Evolutionary conservation across 2,113 vertebrate genomes (phyloP).

Genomic region (Uria lomvia): DNA sequence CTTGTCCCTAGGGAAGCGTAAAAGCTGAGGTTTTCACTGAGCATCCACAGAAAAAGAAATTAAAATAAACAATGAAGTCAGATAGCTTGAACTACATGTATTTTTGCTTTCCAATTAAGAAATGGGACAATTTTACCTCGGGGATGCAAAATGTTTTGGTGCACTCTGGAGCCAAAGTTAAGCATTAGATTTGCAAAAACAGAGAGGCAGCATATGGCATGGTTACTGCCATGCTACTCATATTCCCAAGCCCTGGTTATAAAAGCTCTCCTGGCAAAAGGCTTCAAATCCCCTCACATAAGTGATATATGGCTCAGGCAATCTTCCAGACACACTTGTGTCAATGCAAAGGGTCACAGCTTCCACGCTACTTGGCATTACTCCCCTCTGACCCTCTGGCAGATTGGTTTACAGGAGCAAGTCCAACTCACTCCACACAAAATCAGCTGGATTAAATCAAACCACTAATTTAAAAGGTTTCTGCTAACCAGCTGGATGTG

Average conservation of each 20-base stretch:
- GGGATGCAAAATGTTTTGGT: background rate
- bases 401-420: background rate
- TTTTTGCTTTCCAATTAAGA: background rate
- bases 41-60: background rate
- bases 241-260: background rate
- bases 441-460: conserved; percentile 5
- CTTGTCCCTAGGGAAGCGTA: background rate
- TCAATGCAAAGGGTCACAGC: background rate
- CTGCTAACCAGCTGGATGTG: background rate
- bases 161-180: background rate
- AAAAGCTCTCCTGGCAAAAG: background rate
- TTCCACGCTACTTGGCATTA: background rate
- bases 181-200: background rate
- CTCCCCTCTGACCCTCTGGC: background rate
- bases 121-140: background rate
- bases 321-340: background rate
- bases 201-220: background rate
- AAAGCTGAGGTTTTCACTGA: background rate
- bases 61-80: background rate
- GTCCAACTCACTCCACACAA: background rate
- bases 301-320: background rate
- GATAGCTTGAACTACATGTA: background rate
- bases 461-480: background rate
- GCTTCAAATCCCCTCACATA: background rate
- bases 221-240: background rate